These are phyloP conservation scores for Polypedilum vanderplanki DNA, from an alignment of 1,140 invertebrate genomes.

Conservation along the genomic window DNA sequence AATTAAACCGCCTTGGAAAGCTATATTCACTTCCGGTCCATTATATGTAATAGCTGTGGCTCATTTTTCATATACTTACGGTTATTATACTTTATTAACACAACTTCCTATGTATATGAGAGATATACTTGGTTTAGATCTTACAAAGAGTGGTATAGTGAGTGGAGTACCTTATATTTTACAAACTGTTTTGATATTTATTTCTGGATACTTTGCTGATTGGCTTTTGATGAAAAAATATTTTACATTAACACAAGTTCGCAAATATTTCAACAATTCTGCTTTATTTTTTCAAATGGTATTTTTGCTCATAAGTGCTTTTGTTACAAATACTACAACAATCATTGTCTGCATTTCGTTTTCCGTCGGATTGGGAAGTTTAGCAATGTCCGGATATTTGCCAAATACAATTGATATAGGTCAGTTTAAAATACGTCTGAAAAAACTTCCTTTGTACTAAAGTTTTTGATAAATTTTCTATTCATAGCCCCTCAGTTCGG, in stretches of 20 bases:
- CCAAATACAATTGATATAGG: conserved; percentile 78
- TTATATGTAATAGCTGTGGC: conserved; percentile 58
- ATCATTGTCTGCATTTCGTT: conserved; percentile 65
- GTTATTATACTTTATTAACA: conserved; percentile 61
- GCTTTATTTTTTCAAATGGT: conserved; percentile 63
- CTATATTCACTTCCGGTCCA: conserved; percentile 55
- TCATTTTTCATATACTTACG: conserved; percentile 60
- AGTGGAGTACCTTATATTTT: conserved; percentile 70
- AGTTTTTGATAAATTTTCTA: too few relatives aligned
- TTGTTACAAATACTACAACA: conserved; percentile 50
- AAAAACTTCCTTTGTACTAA: too few relatives aligned
- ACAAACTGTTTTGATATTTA: conserved; percentile 57
- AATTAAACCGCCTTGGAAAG: conserved; percentile 49
- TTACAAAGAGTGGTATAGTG: conserved; percentile 63
- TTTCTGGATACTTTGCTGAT: conserved; percentile 52
- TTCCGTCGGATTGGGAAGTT: conserved; percentile 73
- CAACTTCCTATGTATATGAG: conserved; percentile 66
- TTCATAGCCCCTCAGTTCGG: conserved; percentile 70
- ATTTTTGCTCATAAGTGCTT: conserved; percentile 68
- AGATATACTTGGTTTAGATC: conserved; percentile 54
- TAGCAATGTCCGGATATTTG: conserved; percentile 74
- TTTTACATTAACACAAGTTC: conserved; percentile 48
- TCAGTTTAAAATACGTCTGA: too few relatives aligned
- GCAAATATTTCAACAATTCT: conserved; percentile 61
- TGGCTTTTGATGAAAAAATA: conserved; percentile 48